Percentiles rank a stretch among this genome's conserved stretches.
Evolutionary conservation across 2,797 vertebrate species (phyloP).

Genomic region (Enteromius mattozi): DNA sequence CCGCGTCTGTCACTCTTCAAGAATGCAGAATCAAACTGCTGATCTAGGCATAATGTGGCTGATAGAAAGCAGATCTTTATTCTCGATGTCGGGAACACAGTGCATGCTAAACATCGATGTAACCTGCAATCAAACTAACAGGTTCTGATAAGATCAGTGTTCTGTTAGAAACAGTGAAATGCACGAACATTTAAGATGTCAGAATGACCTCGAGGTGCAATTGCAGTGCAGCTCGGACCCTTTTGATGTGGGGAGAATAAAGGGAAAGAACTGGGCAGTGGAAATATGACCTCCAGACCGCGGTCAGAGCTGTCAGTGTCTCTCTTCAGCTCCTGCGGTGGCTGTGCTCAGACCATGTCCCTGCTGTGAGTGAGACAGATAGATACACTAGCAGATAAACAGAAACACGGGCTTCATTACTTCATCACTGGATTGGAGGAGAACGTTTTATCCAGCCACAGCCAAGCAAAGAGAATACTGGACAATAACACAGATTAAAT

Average conservation of each 20-base stretch:
- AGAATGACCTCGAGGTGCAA: conserved; percentile 65
- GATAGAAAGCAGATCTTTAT: conserved; percentile 73
- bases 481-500: conserved; percentile 20
- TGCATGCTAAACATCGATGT: not conserved
- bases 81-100: conserved; percentile 32
- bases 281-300: conserved; percentile 75
- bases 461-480: conserved; percentile 2
- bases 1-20: conserved; percentile 66
- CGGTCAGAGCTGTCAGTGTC: conserved; percentile 53
- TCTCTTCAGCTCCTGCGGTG: conserved; percentile 60
- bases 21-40: conserved; percentile 70
- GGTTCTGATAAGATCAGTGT: conserved; percentile 19
- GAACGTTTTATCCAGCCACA: conserved; percentile 10
- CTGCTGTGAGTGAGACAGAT: conserved; percentile 51
- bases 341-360: conserved; percentile 48
- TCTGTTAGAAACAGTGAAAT: not conserved
- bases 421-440: conserved; percentile 1
- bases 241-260: conserved; percentile 76
- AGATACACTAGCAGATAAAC: conserved; percentile 43
- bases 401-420: not conserved
- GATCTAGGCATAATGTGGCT: conserved; percentile 75
- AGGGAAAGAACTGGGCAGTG: conserved; percentile 64
- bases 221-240: conserved; percentile 64
- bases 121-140: conserved; percentile 23
- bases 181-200: conserved; percentile 27